Evolutionary conservation across 2,797 vertebrate genomes (phyloP).

Genomic region (Fundulus diaphanus): DNA sequence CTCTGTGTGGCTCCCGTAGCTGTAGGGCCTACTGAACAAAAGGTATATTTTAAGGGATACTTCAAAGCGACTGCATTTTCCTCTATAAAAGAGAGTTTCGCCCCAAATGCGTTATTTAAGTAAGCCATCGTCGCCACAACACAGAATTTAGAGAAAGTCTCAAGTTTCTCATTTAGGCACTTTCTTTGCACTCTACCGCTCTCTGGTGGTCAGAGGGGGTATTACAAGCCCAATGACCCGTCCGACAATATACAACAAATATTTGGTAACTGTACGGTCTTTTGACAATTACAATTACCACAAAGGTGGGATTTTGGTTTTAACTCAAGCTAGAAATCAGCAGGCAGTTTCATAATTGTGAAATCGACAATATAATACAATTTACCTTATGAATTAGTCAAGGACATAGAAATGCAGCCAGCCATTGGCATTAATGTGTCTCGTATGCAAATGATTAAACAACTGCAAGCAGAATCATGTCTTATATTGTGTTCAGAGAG

Average conservation of each 20-base stretch:
- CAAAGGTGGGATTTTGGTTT: constrained; percentile 87
- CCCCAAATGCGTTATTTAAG: not conserved
- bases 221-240: constrained; percentile 10
- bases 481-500: constrained; percentile 14
- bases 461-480: too few species aligned
- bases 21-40: not conserved
- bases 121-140: not conserved
- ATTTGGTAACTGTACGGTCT: not conserved
- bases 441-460: constrained; percentile 82
- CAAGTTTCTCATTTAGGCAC: not conserved
- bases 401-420: constrained; percentile 82
- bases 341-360: constrained; percentile 86
- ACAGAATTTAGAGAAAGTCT: not conserved
- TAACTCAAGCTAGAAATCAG: constrained; percentile 95
- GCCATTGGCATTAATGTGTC: constrained; percentile 83
- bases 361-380: constrained; percentile 84
- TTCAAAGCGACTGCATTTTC: not conserved
- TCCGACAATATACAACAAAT: too few species aligned
- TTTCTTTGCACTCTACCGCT: constrained; percentile 24
- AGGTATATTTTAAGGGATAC: not conserved
- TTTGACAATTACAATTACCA: not conserved
- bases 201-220: constrained; percentile 33
- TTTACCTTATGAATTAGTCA: constrained; percentile 81
- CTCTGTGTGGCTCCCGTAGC: not conserved
- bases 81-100: not conserved